Conservation (phyloP, 2,888 invertebrate genomes). For the Chloromyia formosa region DNA sequence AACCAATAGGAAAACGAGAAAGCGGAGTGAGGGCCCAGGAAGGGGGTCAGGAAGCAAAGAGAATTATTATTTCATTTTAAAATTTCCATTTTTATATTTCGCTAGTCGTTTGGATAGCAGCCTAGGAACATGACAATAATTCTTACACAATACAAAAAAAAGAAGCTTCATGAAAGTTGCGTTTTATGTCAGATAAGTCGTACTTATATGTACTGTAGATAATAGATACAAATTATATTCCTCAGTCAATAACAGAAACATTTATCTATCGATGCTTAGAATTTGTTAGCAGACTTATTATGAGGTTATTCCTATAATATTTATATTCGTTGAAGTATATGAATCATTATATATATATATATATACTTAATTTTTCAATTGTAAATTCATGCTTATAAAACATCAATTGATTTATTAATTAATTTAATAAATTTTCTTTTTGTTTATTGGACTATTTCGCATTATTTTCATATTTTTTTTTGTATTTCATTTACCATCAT, state of each 20-base stretch:
- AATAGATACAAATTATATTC: not conserved
- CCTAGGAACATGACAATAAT: conserved; percentile 39
- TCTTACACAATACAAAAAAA: conserved; percentile 5
- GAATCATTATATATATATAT: too few species aligned
- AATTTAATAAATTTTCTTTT: conserved; percentile 12
- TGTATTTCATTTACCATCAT: not conserved
- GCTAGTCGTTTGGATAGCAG: not conserved
- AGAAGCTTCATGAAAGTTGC: conserved; percentile 16
- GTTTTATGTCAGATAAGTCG: not conserved
- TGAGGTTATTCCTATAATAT: not conserved
- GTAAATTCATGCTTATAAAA: conserved; percentile 29
- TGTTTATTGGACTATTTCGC: not conserved
- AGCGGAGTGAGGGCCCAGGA: too few species aligned
- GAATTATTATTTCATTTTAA: too few species aligned
- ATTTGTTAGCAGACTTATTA: conserved; percentile 28
- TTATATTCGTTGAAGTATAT: too few species aligned
- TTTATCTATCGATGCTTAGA: conserved; percentile 27
- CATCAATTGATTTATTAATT: conserved; percentile 30
- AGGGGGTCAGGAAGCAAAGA: too few species aligned
- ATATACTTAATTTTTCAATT: conserved; percentile 1
- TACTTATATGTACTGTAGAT: not conserved
- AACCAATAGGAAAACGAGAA: too few species aligned
- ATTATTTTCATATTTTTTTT: not conserved
- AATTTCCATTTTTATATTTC: too few species aligned
- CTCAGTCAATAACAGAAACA: conserved; percentile 36